These are phyloP conservation scores for Halichoerus grypus DNA, from an alignment of 2,113 vertebrate species.

Conservation along the genomic window DNA sequence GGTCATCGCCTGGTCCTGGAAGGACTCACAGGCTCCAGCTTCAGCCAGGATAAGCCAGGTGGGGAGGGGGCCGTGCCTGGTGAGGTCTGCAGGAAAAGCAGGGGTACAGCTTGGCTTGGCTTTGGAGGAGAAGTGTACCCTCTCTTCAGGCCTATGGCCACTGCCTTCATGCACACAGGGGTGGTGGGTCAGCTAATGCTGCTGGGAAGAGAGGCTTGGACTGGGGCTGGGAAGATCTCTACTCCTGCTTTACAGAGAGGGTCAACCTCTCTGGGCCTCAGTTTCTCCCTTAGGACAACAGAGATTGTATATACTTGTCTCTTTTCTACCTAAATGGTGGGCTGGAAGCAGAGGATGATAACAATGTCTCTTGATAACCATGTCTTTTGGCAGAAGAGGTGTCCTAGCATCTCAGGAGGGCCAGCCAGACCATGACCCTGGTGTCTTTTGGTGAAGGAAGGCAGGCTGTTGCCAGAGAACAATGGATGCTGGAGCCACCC, in stretches of 20 bases:
- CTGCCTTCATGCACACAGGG: fast-evolving
- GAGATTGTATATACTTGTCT: not conserved
- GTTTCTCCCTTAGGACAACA: not conserved
- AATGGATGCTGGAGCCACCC: not conserved
- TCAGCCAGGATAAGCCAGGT: constrained; percentile 59
- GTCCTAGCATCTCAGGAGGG: not conserved
- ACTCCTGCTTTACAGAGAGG: not conserved
- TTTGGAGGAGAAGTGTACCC: not conserved
- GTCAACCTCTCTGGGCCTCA: not conserved
- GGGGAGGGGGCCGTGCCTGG: not conserved
- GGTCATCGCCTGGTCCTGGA: constrained; percentile 6
- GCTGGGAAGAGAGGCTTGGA: not conserved
- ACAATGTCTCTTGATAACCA: not conserved
- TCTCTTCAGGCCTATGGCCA: not conserved
- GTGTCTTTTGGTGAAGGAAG: not conserved
- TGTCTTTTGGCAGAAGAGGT: not conserved
- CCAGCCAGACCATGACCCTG: not conserved
- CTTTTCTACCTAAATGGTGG: not conserved
- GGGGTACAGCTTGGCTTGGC: too few relatives aligned
- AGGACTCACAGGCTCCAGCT: not conserved
- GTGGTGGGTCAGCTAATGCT: not conserved
- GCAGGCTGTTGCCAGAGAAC: not conserved
- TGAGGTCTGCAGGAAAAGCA: not conserved
- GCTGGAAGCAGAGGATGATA: not conserved
- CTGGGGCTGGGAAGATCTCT: not conserved